Evolutionary conservation across 2,113 vertebrate species (phyloP).

Genomic region (Rhinichthys klamathensis): DNA sequence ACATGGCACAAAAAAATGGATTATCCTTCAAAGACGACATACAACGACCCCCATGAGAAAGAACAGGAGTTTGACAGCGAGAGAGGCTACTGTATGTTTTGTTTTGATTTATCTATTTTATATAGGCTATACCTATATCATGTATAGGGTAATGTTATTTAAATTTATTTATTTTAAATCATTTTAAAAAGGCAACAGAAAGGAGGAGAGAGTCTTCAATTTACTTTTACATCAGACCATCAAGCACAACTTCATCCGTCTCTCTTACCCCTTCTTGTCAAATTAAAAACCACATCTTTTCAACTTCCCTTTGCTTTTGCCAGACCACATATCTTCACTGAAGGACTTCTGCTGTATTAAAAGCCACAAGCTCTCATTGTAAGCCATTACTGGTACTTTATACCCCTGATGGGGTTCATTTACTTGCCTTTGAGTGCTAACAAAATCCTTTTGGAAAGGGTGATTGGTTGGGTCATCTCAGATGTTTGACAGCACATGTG

Average conservation of each 20-base stretch:
- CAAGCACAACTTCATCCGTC: conserved; percentile 49
- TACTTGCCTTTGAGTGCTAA: conserved; percentile 5
- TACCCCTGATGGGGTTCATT: not conserved
- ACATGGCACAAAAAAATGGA: not conserved
- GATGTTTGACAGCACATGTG: not conserved
- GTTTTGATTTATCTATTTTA: not conserved
- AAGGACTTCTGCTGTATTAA: conserved; percentile 37
- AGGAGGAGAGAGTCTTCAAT: not conserved
- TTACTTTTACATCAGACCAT: conserved; percentile 33
- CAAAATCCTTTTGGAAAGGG: conserved; percentile 4
- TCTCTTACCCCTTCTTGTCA: not conserved
- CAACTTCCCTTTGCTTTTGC: not conserved
- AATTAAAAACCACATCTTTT: conserved; percentile 26
- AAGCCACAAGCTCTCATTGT: conserved; percentile 43
- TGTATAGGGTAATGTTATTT: not conserved
- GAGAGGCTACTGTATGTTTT: not conserved
- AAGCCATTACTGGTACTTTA: conserved; percentile 31
- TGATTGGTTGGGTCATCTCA: not conserved
- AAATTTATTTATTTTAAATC: not conserved
- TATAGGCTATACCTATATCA: too few species aligned
- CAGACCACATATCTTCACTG: not conserved
- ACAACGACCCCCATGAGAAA: not conserved
- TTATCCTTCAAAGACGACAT: not conserved
- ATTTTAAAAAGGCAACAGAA: not conserved
- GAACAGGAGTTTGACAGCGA: not conserved